phyloP scores from a whole-genome alignment of 2,888 invertebrate genomes.

The Calliopum simillimum region DNA sequence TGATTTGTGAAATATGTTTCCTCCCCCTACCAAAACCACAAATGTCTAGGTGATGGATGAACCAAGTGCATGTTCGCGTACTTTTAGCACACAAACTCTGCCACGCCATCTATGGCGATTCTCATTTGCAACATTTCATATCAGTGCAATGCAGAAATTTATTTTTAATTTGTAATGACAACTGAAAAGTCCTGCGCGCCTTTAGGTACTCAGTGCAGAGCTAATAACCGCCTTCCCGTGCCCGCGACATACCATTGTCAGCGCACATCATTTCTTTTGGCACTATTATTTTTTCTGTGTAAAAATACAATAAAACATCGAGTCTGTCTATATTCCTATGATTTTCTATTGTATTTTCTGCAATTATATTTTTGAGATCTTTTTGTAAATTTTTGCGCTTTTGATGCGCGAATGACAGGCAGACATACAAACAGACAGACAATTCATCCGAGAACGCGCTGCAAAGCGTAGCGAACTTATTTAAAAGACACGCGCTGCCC shows the following conservation, averaged over 20 bases:
- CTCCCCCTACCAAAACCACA: too few species aligned
- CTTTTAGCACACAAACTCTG: slow-evolving; percentile 17
- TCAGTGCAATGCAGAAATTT: slow-evolving; percentile 37
- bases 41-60: too few species aligned
- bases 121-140: slow-evolving; percentile 33
- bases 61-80: not conserved
- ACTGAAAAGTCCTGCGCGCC: slow-evolving; percentile 49
- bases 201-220: slow-evolving; percentile 33
- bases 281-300: slow-evolving; percentile 40
- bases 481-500: slow-evolving; percentile 52
- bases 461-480: slow-evolving; percentile 42
- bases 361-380: slow-evolving; percentile 25
- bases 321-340: slow-evolving; percentile 31
- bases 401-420: slow-evolving; percentile 42
- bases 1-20: too few species aligned
- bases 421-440: slow-evolving; percentile 24
- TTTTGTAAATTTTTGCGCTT: slow-evolving; percentile 28
- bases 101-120: slow-evolving; percentile 60
- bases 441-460: not conserved
- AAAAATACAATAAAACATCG: not conserved
- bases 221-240: slow-evolving; percentile 32
- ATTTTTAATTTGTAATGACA: slow-evolving; percentile 44
- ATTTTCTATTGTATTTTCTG: slow-evolving; percentile 34
- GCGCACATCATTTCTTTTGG: slow-evolving; percentile 46
- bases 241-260: slow-evolving; percentile 39